phyloP scores from a whole-genome alignment of 2,888 invertebrate species.

The Rambutsinella grinnellia region DNA sequence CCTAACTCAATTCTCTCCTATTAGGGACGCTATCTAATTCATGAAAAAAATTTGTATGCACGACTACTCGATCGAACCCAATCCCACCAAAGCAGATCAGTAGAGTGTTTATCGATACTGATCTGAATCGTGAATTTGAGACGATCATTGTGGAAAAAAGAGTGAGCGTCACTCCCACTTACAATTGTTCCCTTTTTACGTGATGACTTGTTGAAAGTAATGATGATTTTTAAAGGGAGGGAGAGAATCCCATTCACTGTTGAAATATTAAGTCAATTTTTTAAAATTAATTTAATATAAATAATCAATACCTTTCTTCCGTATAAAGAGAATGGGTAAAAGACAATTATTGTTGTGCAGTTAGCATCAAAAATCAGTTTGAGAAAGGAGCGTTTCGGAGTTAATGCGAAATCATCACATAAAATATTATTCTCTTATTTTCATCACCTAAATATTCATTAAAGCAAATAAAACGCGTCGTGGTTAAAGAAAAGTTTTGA shows the following conservation, averaged over 20 bases:
- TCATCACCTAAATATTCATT: slow-evolving; percentile 53
- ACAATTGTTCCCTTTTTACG: not conserved
- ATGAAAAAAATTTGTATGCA: not conserved
- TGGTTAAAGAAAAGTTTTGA: not conserved
- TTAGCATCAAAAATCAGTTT: too few species aligned
- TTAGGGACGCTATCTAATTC: not conserved
- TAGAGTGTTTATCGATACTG: not conserved
- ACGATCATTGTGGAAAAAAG: not conserved
- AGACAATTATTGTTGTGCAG: too few species aligned
- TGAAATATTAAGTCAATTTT: too few species aligned
- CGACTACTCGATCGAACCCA: too few species aligned
- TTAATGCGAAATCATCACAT: not conserved
- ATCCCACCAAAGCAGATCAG: not conserved
- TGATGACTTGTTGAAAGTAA: slow-evolving; percentile 43
- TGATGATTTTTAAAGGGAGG: slow-evolving; percentile 7
- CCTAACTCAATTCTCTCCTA: not conserved
- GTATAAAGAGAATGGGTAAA: too few species aligned
- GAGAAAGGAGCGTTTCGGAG: too few species aligned
- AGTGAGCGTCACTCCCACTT: not conserved
- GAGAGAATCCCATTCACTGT: not conserved
- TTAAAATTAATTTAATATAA: too few species aligned
- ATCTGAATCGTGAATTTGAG: not conserved
- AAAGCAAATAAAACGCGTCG: slow-evolving; percentile 49
- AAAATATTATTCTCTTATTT: not conserved
- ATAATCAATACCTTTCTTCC: too few species aligned